Evolutionary conservation across 2,888 invertebrate species (phyloP), one percentile per base, ranked within the genome.

Genomic region (Hesperia comma): DNA sequence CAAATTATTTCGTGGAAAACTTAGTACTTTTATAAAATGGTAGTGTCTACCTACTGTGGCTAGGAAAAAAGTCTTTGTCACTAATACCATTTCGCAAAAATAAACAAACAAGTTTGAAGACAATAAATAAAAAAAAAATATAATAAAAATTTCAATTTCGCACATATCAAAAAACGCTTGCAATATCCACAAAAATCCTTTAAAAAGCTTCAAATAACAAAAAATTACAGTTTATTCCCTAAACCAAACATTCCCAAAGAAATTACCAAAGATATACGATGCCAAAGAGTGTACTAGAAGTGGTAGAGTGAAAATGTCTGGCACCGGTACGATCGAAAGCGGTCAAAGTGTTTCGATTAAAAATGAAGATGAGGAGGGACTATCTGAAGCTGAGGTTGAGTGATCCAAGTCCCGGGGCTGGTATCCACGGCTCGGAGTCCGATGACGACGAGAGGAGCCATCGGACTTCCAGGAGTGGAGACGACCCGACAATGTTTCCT

Each of bases 311-410:
- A 64, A 70, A 64, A 71, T 64, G 67, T 63, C 68, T 74, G 73
- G 74, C 76, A 78, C 77, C 43, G 75, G 74, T 63, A 74, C 71
- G 32, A 15, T 46, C 12, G 49, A 2, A 58, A 60, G 19, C 53
- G 32, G 17, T 66, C 64, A 66, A 66, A 60, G 64, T 66, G 64
- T 66, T 66, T 60, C 64, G 58, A 43, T 54, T 66, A 66, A 66
- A 66, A 60, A 67, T 70, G 71, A 84, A 77, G 75, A 91, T 91
- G 89, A 86, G 91, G 69, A 88, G 93, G 41, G 93, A 93, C 74
- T 87, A 87, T 70, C 81, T 93, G 49, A 90, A 89, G 71, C 77
- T 93, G 71, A 82, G 92, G 72, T 86, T 93, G 33, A 93, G 90
- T 72, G 93, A 93, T 71, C 92, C 92, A 0, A 87, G 80, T 69